Conservation (phyloP, 2,888 invertebrate genomes). For the Gryllus longicercus region DNA sequence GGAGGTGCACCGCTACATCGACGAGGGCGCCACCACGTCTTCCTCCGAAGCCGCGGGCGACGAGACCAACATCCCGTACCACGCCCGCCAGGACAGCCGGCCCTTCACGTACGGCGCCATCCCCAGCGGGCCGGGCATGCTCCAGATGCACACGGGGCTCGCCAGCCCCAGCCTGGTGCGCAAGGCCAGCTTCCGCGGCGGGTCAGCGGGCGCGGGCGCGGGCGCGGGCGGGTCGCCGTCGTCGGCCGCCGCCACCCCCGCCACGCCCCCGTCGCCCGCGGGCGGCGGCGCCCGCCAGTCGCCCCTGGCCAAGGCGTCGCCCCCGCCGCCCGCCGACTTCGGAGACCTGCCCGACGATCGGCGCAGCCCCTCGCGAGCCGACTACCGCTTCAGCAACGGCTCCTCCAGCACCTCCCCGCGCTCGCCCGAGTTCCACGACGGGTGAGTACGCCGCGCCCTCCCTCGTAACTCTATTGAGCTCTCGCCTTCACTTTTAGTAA, state of each 20-base stretch:
- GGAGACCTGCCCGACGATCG: conserved; percentile 30
- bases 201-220: conserved; percentile 31
- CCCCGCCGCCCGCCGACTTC: conserved; percentile 33
- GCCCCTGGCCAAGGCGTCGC: conserved; percentile 28
- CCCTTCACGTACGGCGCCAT: conserved; percentile 83
- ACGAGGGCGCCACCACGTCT: conserved; percentile 50
- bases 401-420: conserved; percentile 42
- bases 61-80: conserved; percentile 76
- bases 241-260: conserved; percentile 32
- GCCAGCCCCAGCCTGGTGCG: conserved; percentile 81
- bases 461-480: neutral
- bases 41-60: conserved; percentile 42
- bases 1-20: conserved; percentile 43
- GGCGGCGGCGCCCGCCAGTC: conserved; percentile 23
- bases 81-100: conserved; percentile 83
- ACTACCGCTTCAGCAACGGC: conserved; percentile 42
- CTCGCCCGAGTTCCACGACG: conserved; percentile 52
- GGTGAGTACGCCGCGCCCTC: conserved; percentile 47
- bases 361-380: conserved; percentile 25
- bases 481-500: no score
- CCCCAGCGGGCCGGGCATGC: conserved; percentile 56
- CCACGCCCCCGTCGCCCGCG: conserved; percentile 33
- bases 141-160: conserved; percentile 68
- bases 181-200: conserved; percentile 58
- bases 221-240: conserved; percentile 39